Conservation (phyloP, 92 coral and sea anemone species). For the Umimayanthus kanabou region DNA sequence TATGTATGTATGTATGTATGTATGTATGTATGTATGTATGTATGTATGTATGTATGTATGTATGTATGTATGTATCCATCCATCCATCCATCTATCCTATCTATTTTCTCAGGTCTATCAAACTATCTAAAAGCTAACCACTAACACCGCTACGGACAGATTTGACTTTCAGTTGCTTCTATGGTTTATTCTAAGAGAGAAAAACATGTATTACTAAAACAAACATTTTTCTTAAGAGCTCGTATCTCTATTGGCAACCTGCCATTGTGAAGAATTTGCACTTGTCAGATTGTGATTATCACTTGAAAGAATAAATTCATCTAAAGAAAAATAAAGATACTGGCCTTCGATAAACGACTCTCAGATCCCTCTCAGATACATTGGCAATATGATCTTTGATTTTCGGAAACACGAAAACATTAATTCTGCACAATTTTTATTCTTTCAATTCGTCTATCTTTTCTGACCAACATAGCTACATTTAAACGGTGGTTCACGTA, state of each 20-base stretch:
- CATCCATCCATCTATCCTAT: too few species aligned
- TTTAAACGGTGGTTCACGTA: background rate
- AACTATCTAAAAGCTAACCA: background rate
- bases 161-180: background rate
- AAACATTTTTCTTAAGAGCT: background rate
- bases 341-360: too few species aligned
- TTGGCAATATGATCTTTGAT: too few species aligned
- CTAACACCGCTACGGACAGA: too few species aligned
- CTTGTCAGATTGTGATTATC: background rate
- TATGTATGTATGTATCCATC: too few species aligned
- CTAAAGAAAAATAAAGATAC: too few species aligned
- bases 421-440: too few species aligned
- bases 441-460: background rate
- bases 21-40: too few species aligned
- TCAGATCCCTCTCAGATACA: too few species aligned
- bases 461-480: background rate
- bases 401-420: too few species aligned
- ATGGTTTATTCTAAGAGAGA: background rate
- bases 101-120: background rate
- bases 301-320: background rate
- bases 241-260: background rate
- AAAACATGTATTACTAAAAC: background rate
- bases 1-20: too few species aligned
- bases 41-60: too few species aligned
- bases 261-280: background rate